phyloP scores from a whole-genome alignment of 2,888 invertebrate species.

The Synanthedon andrenaeformis region DNA sequence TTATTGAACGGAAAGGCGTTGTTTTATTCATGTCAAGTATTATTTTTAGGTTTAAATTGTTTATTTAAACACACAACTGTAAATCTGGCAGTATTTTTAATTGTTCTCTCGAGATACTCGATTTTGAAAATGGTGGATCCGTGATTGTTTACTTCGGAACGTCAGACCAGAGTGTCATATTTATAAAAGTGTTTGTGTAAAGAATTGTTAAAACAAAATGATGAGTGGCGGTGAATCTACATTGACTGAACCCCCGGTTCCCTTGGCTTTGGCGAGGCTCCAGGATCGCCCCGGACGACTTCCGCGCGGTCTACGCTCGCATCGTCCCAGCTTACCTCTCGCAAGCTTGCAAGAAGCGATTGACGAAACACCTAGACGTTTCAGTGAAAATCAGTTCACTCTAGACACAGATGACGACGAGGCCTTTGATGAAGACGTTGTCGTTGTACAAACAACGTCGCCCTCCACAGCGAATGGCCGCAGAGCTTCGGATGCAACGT shows the following conservation, averaged over 20 bases:
- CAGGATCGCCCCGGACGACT: conserved; percentile 42
- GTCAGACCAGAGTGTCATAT: conserved; percentile 24
- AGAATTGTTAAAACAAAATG: conserved; percentile 13
- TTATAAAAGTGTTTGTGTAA: conserved; percentile 14
- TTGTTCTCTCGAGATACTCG: conserved; percentile 20
- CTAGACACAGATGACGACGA: conserved; percentile 56
- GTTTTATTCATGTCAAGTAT: too few species aligned
- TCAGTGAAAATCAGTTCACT: conserved; percentile 45
- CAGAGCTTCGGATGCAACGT: conserved; percentile 57
- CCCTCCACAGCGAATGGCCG: conserved; percentile 46
- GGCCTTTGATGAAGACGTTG: conserved; percentile 37
- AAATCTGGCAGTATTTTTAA: conserved; percentile 16
- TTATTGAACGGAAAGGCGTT: not conserved
- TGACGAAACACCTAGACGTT: conserved; percentile 54
- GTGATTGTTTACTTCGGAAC: conserved; percentile 21
- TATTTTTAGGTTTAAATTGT: too few species aligned
- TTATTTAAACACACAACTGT: not conserved
- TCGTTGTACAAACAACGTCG: conserved; percentile 25
- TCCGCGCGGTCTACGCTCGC: conserved; percentile 40
- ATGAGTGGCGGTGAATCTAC: conserved; percentile 60
- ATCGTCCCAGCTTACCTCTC: conserved; percentile 55
- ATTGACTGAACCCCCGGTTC: conserved; percentile 61
- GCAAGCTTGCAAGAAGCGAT: conserved; percentile 57
- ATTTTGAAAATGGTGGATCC: conserved; percentile 43
- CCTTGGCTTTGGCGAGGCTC: conserved; percentile 54